A percentile compares a stretch with the other conserved stretches of the same genome.
phyloP scores from a whole-genome alignment of 1,140 invertebrate genomes.

The Bombus pascuorum region DNA sequence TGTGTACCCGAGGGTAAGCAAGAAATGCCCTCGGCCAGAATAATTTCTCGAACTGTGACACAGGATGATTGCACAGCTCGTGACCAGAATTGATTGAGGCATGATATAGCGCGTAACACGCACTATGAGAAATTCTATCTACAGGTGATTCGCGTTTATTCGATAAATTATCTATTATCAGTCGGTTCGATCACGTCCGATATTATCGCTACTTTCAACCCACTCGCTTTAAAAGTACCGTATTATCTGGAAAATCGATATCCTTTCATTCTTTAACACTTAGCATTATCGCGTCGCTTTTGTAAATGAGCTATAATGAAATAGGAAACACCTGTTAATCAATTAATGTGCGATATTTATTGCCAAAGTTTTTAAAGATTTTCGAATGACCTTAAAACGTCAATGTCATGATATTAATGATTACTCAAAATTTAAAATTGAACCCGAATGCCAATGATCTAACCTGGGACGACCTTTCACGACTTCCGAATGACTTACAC shows the following conservation, averaged over 20 bases:
- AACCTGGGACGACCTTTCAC: neutral
- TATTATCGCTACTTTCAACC: neutral
- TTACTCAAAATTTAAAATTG: neutral
- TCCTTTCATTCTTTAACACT: neutral
- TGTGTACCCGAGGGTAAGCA: slow-evolving; percentile 46
- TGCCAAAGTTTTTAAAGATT: too few relatives aligned
- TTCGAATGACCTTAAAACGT: neutral
- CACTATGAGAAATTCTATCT: neutral
- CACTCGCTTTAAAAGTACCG: neutral
- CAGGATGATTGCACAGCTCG: slow-evolving; percentile 62
- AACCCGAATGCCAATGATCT: neutral
- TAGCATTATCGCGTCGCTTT: neutral
- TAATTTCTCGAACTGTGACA: slow-evolving; percentile 58
- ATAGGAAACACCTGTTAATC: neutral
- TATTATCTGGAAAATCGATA: neutral
- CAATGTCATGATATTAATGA: too few relatives aligned
- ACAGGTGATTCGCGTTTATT: slow-evolving; percentile 2
- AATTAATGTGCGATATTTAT: too few relatives aligned
- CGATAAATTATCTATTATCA: slow-evolving; percentile 2
- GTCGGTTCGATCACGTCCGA: neutral
- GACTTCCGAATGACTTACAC: neutral
- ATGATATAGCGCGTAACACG: neutral
- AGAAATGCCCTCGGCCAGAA: slow-evolving; percentile 57
- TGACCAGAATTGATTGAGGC: slow-evolving; percentile 57
- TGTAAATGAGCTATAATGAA: neutral